Conservation (phyloP, 2,113 vertebrate species). For the Rhabdomys dilectus region DNA sequence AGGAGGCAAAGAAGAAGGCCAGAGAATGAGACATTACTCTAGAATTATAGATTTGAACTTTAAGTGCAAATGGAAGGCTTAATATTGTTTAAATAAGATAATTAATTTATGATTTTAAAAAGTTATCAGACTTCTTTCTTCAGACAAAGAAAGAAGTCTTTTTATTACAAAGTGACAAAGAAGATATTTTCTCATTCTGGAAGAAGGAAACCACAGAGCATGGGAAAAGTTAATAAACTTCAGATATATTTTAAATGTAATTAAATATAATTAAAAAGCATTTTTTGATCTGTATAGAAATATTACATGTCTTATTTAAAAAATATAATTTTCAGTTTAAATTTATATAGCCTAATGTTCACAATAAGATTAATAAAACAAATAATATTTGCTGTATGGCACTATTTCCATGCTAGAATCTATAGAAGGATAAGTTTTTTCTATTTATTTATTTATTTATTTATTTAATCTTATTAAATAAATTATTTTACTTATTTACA, state of each 20-base stretch:
- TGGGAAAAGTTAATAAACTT: neutral
- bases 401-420: neutral
- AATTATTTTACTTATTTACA: too few species aligned
- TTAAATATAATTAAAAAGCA: neutral
- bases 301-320: neutral
- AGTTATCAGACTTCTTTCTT: constrained; percentile 15
- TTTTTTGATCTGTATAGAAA: neutral
- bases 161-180: neutral
- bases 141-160: too few species aligned
- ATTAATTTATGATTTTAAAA: constrained; percentile 14
- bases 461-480: too few species aligned
- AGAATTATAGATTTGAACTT: neutral
- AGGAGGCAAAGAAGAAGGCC: neutral
- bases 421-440: neutral
- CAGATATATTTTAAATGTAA: neutral
- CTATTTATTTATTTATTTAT: too few species aligned
- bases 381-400: neutral
- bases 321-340: neutral
- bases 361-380: neutral
- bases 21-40: constrained; percentile 13
- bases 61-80: neutral
- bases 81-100: constrained; percentile 25
- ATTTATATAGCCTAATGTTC: neutral
- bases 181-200: neutral
- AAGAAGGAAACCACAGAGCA: neutral